These are phyloP conservation scores for Cuculus canorus DNA, from an alignment of 2,797 vertebrate genomes.

Conservation along the genomic window DNA sequence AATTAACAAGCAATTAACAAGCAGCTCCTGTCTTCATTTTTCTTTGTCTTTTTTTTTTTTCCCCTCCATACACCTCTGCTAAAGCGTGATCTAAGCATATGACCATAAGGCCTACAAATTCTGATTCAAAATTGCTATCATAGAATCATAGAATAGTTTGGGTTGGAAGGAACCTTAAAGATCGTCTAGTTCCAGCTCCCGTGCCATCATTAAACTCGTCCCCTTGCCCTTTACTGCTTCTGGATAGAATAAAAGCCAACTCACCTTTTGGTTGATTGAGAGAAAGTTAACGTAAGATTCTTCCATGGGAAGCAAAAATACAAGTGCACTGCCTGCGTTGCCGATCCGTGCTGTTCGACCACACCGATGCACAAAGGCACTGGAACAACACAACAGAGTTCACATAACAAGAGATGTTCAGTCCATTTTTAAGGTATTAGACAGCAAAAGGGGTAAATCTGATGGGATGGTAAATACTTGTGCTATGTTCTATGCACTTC, in stretches of 20 bases:
- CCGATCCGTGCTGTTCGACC: conserved; percentile 95
- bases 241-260: background rate
- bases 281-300: conserved; percentile 90
- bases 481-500: background rate
- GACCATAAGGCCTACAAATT: background rate
- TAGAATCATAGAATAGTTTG: too few species aligned
- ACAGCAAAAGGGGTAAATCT: background rate
- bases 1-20: background rate
- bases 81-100: accelerated
- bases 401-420: background rate
- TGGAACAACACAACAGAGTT: conserved; percentile 45
- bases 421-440: accelerated
- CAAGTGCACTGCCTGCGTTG: conserved; percentile 87
- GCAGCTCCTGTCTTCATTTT: background rate
- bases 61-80: background rate
- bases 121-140: background rate
- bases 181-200: too few species aligned
- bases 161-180: too few species aligned
- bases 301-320: conserved; percentile 97
- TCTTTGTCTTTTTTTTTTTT: too few species aligned
- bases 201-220: background rate
- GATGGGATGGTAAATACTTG: background rate
- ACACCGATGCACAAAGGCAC: conserved; percentile 96
- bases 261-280: conserved; percentile 96
- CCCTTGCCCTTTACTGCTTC: background rate